Base-by-base conservation (phyloP, 2,888 invertebrate genomes). In the Alloplasta piceator region DNA sequence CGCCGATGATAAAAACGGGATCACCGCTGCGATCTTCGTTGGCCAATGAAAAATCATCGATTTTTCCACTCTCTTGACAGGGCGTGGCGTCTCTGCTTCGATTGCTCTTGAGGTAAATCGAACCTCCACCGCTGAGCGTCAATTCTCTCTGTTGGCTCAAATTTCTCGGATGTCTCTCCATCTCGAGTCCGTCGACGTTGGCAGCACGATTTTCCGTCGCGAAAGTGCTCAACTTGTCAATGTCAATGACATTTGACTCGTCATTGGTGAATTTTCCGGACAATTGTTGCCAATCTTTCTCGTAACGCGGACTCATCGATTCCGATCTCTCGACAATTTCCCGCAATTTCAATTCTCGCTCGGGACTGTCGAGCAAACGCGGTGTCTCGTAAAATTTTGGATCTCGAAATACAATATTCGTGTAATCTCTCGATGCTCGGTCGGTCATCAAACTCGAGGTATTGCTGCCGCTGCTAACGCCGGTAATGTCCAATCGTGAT, bases 101-200 rank as follows among this genome's bases (percentile, higher is more conserved):
- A 78, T 91, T 92, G 78, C 91, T 91, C 88, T 95, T 95, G 6
- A 95, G 91, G 86, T 95, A 95, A 93, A 95, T 94, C 4, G 94
- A 92, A 1, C 95, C 95, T n/a, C 94, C 94, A 0, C 94, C 94
- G 66, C 89, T 92, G 0, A 93, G 85, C 0, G 91, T 91, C 7
- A 93, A 86, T 63, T 92, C 92, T 80, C 89, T 91, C 16, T 93
- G 90, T 63, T 92, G 93, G 43, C 92, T 88, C 58, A 92, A 90
- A 55, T 91, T 89, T 68, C 90, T 90, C 9, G 92, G 92, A 85
- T 93, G 92, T 82, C 91, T 93, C 63, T 93, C 92, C 56, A 92
- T 92, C 55, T 92, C 89, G 76, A 92, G 87, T 78, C 84, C 87
- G 2, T 89, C 88, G 0, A 76, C 43, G 26, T 26, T 26, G 1